These are phyloP conservation scores for Hirundo rustica DNA, from an alignment of 2,797 vertebrate genomes.

Conservation along the genomic window DNA sequence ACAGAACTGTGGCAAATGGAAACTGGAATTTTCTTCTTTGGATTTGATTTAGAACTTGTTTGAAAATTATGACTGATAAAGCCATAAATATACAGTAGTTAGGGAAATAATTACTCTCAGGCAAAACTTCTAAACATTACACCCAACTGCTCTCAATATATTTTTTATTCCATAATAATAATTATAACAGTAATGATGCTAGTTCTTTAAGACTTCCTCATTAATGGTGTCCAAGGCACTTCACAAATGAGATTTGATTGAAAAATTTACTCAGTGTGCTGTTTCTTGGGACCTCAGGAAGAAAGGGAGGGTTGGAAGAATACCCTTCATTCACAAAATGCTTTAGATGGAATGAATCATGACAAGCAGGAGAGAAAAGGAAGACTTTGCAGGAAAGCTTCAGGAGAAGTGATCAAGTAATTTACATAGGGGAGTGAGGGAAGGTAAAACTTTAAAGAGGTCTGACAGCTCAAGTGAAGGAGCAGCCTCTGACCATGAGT, in stretches of 20 bases:
- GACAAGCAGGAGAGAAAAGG: neutral
- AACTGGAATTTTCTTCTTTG: neutral
- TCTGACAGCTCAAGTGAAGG: neutral
- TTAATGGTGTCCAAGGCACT: neutral
- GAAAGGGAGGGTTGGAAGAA: neutral
- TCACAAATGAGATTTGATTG: constrained; percentile 20
- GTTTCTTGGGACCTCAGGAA: neutral
- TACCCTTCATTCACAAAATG: constrained; percentile 1
- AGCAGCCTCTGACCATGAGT: neutral
- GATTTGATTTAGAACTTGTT: constrained; percentile 5
- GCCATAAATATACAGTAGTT: neutral
- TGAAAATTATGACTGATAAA: constrained; percentile 35
- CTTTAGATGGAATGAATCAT: neutral
- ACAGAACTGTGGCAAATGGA: constrained; percentile 14
- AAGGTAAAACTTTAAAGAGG: neutral
- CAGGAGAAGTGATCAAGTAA: neutral
- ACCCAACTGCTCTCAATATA: neutral
- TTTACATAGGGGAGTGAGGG: neutral
- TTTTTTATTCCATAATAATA: neutral
- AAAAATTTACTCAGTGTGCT: constrained; percentile 3
- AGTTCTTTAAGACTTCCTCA: constrained; percentile 3
- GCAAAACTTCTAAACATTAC: constrained; percentile 19
- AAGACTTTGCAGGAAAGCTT: neutral
- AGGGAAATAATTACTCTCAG: constrained; percentile 3
- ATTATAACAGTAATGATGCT: neutral